These are phyloP conservation scores for Ptychochromis oligacanthus DNA, from an alignment of 2,113 vertebrate genomes.

Conservation along the genomic window DNA sequence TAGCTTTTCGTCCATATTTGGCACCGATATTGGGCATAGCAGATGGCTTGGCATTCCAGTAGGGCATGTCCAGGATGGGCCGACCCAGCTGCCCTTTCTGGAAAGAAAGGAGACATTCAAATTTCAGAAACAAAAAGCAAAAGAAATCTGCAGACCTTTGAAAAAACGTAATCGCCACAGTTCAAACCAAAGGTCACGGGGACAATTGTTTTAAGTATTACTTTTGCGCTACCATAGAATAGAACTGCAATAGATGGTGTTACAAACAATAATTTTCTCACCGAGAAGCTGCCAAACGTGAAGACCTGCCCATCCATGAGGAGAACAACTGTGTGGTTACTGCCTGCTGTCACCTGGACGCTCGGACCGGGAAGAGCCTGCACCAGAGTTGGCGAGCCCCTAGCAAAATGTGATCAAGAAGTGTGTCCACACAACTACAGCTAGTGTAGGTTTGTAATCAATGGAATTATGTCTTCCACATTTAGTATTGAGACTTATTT, in stretches of 20 bases:
- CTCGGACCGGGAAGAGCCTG: slow-evolving; percentile 93
- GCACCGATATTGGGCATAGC: slow-evolving; percentile 98
- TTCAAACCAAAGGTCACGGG: background rate
- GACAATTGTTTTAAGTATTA: background rate
- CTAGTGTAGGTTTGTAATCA: background rate
- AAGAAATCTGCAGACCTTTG: background rate
- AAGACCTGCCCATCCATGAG: slow-evolving; percentile 97
- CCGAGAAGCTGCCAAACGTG: slow-evolving; percentile 99
- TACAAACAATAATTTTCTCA: slow-evolving; percentile 74
- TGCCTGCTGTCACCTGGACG: slow-evolving; percentile 95
- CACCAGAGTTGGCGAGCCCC: slow-evolving; percentile 95
- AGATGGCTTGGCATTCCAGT: slow-evolving; percentile 98
- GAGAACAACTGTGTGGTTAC: slow-evolving; percentile 97
- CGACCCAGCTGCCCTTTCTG: slow-evolving; percentile 98
- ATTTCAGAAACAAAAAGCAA: background rate
- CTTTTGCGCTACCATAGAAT: background rate
- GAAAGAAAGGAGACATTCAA: slow-evolving; percentile 1
- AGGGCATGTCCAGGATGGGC: slow-evolving; percentile 96
- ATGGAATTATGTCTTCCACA: background rate
- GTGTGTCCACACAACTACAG: background rate
- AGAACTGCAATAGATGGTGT: background rate
- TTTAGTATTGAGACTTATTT: background rate
- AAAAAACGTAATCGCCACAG: background rate
- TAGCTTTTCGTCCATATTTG: slow-evolving; percentile 96
- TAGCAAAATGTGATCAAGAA: slow-evolving; percentile 46